phyloP scores from a whole-genome alignment of 2,797 vertebrate species.

The Pipistrellus nathusii region DNA sequence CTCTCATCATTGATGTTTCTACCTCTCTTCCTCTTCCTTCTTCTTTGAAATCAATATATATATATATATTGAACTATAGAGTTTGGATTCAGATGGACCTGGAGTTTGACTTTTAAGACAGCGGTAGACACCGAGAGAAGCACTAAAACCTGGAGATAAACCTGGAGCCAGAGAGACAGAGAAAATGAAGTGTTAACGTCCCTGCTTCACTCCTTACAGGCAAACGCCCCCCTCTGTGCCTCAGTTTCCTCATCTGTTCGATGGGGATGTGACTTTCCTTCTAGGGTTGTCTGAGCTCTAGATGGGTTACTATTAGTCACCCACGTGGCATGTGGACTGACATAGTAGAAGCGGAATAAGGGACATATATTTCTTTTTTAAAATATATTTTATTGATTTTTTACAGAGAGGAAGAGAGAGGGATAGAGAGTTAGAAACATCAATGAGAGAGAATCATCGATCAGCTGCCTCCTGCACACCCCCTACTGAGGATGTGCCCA shows the following conservation, averaged over 20 bases:
- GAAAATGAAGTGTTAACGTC: neutral
- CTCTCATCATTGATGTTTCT: too few species aligned
- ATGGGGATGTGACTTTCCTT: neutral
- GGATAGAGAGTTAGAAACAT: too few species aligned
- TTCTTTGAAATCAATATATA: neutral
- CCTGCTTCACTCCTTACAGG: neutral
- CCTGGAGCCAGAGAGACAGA: neutral
- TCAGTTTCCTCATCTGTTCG: neutral
- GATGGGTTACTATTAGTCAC: neutral
- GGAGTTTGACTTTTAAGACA: conserved; percentile 26
- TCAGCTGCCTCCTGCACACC: too few species aligned
- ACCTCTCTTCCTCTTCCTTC: too few species aligned
- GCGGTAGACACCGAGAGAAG: neutral
- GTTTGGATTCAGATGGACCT: neutral
- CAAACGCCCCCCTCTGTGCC: neutral
- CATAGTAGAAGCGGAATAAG: neutral
- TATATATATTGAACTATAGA: neutral
- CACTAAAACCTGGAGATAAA: neutral
- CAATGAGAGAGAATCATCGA: too few species aligned
- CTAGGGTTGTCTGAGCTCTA: neutral
- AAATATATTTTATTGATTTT: too few species aligned
- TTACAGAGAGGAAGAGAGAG: too few species aligned
- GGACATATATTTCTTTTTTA: neutral
- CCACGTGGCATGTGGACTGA: neutral
- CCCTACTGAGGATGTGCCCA: too few species aligned